Conservation (phyloP, 2,113 vertebrate genomes). For the Rhinolophus sinicus region DNA sequence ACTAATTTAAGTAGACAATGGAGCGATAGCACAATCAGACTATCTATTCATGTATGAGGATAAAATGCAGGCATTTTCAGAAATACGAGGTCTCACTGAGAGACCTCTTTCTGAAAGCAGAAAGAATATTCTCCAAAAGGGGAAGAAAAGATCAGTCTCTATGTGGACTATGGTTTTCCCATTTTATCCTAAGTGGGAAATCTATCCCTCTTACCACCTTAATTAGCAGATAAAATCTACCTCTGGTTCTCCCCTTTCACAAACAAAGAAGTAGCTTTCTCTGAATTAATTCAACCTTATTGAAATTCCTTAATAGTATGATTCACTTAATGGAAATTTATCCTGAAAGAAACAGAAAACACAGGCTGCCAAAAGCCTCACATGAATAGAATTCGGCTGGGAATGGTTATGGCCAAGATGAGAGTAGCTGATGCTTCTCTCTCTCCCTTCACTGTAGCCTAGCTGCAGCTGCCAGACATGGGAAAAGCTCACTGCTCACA, state of each 20-base stretch:
- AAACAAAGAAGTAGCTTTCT: conserved; percentile 49
- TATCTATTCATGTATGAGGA: background rate
- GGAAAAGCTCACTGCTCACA: conserved; percentile 1
- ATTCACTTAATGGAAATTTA: conserved; percentile 58
- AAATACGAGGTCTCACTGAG: conserved; percentile 5
- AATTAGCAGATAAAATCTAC: conserved; percentile 57
- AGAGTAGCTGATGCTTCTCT: background rate
- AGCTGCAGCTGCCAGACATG: conserved; percentile 39
- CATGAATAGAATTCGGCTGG: conserved; percentile 4
- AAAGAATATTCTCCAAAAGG: background rate
- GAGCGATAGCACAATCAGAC: background rate
- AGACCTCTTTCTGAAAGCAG: conserved; percentile 44
- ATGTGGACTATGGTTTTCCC: background rate
- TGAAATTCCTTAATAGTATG: conserved; percentile 60
- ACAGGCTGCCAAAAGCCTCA: conserved; percentile 57
- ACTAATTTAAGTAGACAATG: conserved; percentile 11
- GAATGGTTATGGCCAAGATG: conserved; percentile 33
- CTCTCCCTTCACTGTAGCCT: background rate
- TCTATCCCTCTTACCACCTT: conserved; percentile 15
- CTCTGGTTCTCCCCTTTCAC: conserved; percentile 39
- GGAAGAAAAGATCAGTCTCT: background rate
- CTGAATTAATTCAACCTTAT: conserved; percentile 63
- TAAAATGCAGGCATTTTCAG: conserved; percentile 31
- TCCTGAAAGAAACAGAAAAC: conserved; percentile 51
- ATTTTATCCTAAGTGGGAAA: conserved; percentile 57